phyloP scores from a whole-genome alignment of 2,888 invertebrate genomes.

The Isoperla grammatica region DNA sequence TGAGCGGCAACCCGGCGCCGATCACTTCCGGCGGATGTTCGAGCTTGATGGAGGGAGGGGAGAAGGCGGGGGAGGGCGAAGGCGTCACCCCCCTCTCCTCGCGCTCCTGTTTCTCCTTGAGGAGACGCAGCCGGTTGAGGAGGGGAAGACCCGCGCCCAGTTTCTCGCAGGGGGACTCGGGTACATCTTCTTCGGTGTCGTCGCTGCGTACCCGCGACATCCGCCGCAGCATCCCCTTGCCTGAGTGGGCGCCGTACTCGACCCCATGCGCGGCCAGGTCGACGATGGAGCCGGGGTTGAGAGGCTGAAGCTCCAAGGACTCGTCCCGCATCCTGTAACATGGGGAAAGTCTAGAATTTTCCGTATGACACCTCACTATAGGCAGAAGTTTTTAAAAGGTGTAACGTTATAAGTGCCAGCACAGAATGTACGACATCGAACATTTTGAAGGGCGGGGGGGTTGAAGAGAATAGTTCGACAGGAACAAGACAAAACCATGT shows the following conservation, averaged over 20 bases:
- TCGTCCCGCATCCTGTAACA: conserved; percentile 41
- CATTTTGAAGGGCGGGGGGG: no score
- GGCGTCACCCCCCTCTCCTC: conserved; percentile 46
- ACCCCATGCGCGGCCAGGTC: conserved; percentile 37
- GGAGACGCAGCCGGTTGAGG: conserved; percentile 65
- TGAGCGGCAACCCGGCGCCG: conserved; percentile 64
- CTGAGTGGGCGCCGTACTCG: conserved; percentile 19
- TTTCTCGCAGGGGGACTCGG: conserved; percentile 19
- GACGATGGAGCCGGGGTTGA: conserved; percentile 43
- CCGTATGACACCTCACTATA: no score
- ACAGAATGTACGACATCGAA: no score
- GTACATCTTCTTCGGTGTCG: conserved; percentile 29
- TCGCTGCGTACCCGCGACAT: conserved; percentile 69
- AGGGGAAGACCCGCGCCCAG: conserved; percentile 80
- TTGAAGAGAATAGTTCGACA: no score
- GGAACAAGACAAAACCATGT: no score
- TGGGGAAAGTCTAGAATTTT: no score
- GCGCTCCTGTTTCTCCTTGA: conserved; percentile 79
- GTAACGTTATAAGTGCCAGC: no score
- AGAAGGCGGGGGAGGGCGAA: conserved; percentile 19
- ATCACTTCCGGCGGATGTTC: conserved; percentile 52
- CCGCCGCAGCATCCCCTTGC: conserved; percentile 59
- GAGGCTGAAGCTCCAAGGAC: conserved; percentile 64
- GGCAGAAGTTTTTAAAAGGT: no score
- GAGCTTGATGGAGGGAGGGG: conserved; percentile 34